Evolutionary conservation across 2,888 invertebrate species (phyloP).

Genomic region (Monoplex corrugatus): DNA sequence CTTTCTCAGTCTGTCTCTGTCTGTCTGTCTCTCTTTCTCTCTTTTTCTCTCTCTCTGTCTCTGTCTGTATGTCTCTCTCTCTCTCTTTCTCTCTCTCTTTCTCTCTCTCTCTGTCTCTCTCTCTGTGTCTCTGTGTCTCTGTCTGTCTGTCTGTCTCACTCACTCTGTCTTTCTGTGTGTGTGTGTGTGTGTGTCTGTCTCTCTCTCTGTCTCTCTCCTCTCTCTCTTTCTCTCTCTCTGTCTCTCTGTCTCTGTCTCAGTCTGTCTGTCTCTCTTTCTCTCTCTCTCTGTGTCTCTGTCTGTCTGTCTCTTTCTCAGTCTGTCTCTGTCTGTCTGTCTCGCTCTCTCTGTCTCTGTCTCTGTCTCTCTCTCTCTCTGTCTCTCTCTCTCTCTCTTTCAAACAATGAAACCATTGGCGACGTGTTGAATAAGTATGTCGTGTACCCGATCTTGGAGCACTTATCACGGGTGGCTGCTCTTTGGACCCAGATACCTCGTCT

Average conservation of each 20-base stretch:
- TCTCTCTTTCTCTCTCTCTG: too few relatives aligned
- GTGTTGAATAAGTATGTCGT: too few relatives aligned
- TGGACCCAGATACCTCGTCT: too few relatives aligned
- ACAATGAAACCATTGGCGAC: too few relatives aligned
- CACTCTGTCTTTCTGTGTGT: constrained; percentile 14
- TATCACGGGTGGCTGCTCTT: too few relatives aligned
- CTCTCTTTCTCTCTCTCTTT: too few relatives aligned
- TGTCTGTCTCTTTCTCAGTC: too few relatives aligned
- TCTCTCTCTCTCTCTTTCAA: too few relatives aligned
- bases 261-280: constrained; percentile 37
- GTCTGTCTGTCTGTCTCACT: constrained; percentile 36
- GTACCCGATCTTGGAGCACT: too few relatives aligned
- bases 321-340: constrained; percentile 34
- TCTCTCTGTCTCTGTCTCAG: not conserved
- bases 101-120: too few relatives aligned
- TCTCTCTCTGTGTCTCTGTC: not conserved
- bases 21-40: constrained; percentile 38
- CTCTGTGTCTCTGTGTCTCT: too few relatives aligned
- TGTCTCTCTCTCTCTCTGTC: not conserved
- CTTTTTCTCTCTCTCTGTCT: not conserved
- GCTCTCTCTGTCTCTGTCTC: constrained; percentile 29
- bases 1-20: not conserved
- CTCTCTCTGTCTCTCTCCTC: constrained; percentile 21
- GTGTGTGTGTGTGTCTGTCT: constrained; percentile 30
- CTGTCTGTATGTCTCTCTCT: too few relatives aligned